These are phyloP conservation scores for Bos javanicus DNA, from an alignment of 2,113 vertebrate species.

Conservation along the genomic window DNA sequence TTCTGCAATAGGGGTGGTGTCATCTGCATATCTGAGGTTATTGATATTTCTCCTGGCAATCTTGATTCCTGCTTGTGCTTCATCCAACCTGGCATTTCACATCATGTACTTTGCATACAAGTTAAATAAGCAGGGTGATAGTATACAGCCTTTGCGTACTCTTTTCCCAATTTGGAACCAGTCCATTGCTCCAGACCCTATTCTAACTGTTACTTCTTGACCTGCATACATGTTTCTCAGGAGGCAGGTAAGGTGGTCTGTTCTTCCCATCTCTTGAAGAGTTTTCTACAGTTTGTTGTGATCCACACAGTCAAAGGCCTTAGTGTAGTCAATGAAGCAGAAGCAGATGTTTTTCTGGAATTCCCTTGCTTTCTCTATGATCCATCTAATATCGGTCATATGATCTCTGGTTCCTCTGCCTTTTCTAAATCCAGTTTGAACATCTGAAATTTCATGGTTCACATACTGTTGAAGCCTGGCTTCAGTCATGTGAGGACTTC, in stretches of 20 bases:
- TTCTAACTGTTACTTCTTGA: not conserved
- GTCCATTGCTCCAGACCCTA: not conserved
- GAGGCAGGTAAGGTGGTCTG: not conserved
- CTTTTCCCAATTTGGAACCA: not conserved
- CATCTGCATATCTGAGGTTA: not conserved
- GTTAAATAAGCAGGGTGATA: not conserved
- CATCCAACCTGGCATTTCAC: not conserved
- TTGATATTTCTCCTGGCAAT: not conserved
- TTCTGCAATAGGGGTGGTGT: not conserved
- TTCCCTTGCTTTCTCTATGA: not conserved
- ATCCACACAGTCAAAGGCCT: not conserved
- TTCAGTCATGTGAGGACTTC: not conserved
- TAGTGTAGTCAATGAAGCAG: not conserved
- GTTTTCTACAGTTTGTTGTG: not conserved
- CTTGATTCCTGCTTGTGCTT: not conserved
- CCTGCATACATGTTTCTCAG: not conserved
- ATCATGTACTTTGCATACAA: not conserved
- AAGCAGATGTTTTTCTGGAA: not conserved
- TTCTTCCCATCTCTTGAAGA: not conserved
- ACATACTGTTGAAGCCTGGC: not conserved
- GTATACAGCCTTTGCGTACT: rapidly evolving
- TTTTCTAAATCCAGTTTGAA: not conserved
- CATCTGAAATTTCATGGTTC: not conserved
- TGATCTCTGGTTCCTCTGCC: not conserved
- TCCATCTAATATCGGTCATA: not conserved